phyloP scores from a whole-genome alignment of 2,888 invertebrate genomes.

The Drosophila parthenogenetica region DNA sequence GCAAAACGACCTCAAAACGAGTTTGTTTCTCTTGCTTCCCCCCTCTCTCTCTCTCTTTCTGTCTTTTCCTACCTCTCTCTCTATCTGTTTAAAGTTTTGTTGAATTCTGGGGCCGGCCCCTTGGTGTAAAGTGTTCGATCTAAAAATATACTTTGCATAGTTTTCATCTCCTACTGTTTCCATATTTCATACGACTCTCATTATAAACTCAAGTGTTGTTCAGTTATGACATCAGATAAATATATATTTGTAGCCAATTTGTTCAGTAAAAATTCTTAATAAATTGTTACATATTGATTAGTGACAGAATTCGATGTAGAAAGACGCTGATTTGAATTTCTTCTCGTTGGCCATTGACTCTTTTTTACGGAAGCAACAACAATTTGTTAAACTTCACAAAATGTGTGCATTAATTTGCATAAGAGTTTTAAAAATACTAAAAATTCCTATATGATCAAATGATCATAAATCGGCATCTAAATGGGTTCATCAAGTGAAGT shows the following conservation, averaged over 20 bases:
- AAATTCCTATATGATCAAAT: conserved; percentile 4
- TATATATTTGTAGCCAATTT: conserved; percentile 25
- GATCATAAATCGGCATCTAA: conserved; percentile 7
- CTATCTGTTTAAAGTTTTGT: conserved; percentile 11
- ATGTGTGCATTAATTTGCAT: conserved; percentile 45
- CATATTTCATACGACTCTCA: conserved; percentile 5
- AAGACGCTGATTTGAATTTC: conserved; percentile 1
- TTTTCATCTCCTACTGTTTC: conserved; percentile 1
- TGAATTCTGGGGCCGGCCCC: conserved; percentile 45
- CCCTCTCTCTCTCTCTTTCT: neutral
- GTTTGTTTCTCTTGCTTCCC: conserved; percentile 21
- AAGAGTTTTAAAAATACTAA: conserved; percentile 19
- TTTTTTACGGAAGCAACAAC: conserved; percentile 41
- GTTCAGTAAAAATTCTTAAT: conserved; percentile 19
- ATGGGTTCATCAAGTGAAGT: neutral
- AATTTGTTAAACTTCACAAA: conserved; percentile 6
- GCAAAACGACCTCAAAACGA: conserved; percentile 37
- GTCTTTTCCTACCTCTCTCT: neutral
- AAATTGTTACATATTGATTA: conserved; percentile 40
- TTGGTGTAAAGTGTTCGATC: conserved; percentile 20
- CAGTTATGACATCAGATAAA: conserved; percentile 23
- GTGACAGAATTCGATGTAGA: neutral
- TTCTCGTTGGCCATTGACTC: conserved; percentile 48
- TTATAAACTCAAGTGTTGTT: conserved; percentile 19
- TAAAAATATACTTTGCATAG: conserved; percentile 40